These are phyloP conservation scores for Drosophila asahinai DNA, from an alignment of 1,140 invertebrate species.

Conservation along the genomic window DNA sequence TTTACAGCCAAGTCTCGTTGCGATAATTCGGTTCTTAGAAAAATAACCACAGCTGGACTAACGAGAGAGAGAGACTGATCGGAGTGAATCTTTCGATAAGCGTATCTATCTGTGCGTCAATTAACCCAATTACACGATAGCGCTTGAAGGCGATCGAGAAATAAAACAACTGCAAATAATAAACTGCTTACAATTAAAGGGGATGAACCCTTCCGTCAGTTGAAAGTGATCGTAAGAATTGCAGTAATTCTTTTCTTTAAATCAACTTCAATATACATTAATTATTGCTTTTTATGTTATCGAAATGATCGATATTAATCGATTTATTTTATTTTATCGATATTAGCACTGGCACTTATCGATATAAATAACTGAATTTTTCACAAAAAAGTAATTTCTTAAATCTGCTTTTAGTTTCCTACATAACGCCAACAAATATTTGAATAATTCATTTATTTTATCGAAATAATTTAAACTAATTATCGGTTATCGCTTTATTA, in stretches of 20 bases:
- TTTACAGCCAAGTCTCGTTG: neutral
- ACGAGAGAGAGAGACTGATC: too few relatives aligned
- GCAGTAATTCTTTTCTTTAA: neutral
- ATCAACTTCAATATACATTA: too few relatives aligned
- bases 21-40: slow-evolving; percentile 18
- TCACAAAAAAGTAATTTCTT: too few relatives aligned
- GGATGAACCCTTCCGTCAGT: too few relatives aligned
- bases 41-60: neutral
- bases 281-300: neutral
- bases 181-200: neutral
- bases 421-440: neutral
- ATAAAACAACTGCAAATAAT: neutral
- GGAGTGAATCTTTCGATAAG: slow-evolving; percentile 16
- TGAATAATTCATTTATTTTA: neutral
- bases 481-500: neutral
- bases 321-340: too few relatives aligned
- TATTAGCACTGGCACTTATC: too few relatives aligned
- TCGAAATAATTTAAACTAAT: neutral
- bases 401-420: too few relatives aligned
- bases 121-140: slow-evolving; percentile 22
- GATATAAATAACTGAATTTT: too few relatives aligned
- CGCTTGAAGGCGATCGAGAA: slow-evolving; percentile 12
- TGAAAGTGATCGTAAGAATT: neutral
- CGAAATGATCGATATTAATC: too few relatives aligned
- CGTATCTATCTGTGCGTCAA: slow-evolving; percentile 10